Evolutionary conservation across 2,113 vertebrate genomes (phyloP).

Genomic region (Sciurus niger): DNA sequence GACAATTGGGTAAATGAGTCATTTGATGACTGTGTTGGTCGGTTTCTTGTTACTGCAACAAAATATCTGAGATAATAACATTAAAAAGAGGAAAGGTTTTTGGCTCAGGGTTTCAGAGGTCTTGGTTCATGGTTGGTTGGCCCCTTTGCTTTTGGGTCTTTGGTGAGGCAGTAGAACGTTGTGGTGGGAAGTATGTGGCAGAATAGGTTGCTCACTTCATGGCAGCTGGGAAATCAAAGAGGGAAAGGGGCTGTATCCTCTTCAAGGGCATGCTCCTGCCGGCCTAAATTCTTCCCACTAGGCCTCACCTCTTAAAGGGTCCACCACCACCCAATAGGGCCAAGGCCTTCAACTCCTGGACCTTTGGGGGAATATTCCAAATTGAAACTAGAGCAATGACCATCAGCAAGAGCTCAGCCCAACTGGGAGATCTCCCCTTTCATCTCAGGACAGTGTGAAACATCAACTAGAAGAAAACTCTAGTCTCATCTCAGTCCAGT

Average conservation of each 20-base stretch:
- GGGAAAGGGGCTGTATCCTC: not conserved
- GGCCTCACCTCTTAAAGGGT: no score
- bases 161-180: not conserved
- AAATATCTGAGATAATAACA: not conserved
- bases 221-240: not conserved
- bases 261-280: no score
- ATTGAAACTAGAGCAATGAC: not conserved
- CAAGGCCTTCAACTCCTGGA: not conserved
- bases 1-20: not conserved
- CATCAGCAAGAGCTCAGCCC: not conserved
- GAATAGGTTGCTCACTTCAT: not conserved
- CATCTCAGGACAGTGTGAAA: slow-evolving; percentile 2
- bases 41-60: not conserved
- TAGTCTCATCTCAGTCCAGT: not conserved
- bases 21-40: not conserved
- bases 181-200: not conserved
- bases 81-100: not conserved
- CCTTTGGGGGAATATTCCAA: not conserved
- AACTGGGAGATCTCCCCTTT: not conserved
- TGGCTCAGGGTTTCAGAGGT: not conserved
- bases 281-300: not conserved
- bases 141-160: not conserved
- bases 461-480: not conserved
- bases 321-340: no score
- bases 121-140: no score